Base-by-base conservation (phyloP, 2,113 vertebrate species). In the Albula glossodonta region DNA sequence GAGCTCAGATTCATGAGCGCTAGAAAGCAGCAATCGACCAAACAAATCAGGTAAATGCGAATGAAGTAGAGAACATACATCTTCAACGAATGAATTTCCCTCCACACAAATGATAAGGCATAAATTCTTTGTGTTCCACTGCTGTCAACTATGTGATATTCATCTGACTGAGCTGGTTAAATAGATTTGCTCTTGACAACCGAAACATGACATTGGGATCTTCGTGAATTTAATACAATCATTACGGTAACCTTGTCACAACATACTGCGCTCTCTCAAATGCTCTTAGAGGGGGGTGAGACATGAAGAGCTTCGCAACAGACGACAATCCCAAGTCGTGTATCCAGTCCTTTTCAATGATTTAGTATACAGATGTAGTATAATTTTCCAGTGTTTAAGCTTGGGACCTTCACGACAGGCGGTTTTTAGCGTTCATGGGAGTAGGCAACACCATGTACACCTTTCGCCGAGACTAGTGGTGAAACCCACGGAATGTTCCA, bases 401-500 rank as follows among this genome's bases (percentile, higher is more conserved):
- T 31, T 51, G 50, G 13, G 52, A 31, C 22, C 22, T 5, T 49
- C 2, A n/a, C 83, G 48, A 6, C 51, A 48, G 31, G 41, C 66
- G 41, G 22, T n/a, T 83, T 31, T 22, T 49, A 19, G 22, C 79
- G 48, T 78, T 41, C 80, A n/a, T 84, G 50, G 86, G 3, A 17
- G 9, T 22, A 78, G 51, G n/a, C 80, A 83, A n/a, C 74, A 0
- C 88, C 74, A 86, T 87, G 77, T 88, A 87, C 88, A 92, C 92
- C 93, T 94, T 93, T 88, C 51, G 89, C 85, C 48, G 83, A 87
- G 87, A 83, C 0, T 87, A 92, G 91, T 95, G 94, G 94, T 95
- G 92, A 93, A 94, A 93, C 84, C 94, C 93, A 93, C 93, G 94
- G 94, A 95, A 94, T 93, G 95, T 93, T 93, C 93, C 94, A 95